A percentile compares a stretch with the other conserved stretches of the same genome.
These are phyloP conservation scores for Andrena praecox DNA, from an alignment of 2,888 invertebrate species.

Conservation along the genomic window DNA sequence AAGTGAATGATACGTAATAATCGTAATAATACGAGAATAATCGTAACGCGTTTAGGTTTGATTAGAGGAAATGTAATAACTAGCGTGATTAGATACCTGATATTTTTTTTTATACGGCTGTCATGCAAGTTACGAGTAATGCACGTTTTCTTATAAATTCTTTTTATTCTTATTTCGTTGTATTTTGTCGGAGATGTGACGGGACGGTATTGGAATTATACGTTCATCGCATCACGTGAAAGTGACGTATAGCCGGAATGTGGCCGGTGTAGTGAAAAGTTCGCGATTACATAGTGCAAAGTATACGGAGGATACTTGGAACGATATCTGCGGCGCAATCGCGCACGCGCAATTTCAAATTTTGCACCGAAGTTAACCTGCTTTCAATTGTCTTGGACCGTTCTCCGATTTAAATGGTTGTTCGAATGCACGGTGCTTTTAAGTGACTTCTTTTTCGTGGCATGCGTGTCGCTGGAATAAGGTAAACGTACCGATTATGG, in stretches of 20 bases:
- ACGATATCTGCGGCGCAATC: not conserved
- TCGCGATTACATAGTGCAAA: conserved; percentile 4
- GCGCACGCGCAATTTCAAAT: conserved; percentile 45
- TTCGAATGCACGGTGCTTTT: not conserved
- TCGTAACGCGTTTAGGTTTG: not conserved
- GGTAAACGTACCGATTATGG: no score
- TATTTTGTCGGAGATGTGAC: not conserved
- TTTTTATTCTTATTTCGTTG: not conserved
- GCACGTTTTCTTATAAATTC: not conserved
- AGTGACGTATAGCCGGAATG: not conserved
- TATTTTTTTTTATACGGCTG: not conserved
- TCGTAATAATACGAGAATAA: not conserved
- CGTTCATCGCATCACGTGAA: not conserved
- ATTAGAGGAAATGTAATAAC: not conserved
- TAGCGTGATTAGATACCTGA: not conserved
- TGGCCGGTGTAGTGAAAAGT: not conserved
- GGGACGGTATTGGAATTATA: not conserved
- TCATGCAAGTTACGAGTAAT: conserved; percentile 1
- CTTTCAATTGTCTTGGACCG: not conserved
- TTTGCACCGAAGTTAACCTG: conserved; percentile 4
- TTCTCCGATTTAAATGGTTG: not conserved
- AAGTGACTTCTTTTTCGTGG: not conserved
- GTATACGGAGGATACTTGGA: not conserved
- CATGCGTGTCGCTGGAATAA: not conserved
- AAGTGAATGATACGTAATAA: no score